phyloP scores from a whole-genome alignment of 2,888 invertebrate genomes.

The Nesidiocoris tenuis region DNA sequence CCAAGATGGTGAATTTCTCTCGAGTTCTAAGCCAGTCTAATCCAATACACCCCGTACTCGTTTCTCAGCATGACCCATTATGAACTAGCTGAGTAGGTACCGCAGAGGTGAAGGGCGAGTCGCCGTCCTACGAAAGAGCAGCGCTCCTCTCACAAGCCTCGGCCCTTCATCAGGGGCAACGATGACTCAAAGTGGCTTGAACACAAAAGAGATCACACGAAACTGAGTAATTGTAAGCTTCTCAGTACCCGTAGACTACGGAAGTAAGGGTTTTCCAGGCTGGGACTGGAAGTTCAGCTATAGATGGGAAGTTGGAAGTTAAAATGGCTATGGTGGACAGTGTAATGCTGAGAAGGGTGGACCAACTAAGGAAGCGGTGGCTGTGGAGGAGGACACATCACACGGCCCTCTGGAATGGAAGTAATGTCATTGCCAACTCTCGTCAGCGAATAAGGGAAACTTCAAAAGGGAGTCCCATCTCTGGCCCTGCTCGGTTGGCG shows the following conservation, averaged over 20 bases:
- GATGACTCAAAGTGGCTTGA: neutral
- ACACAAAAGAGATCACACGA: neutral
- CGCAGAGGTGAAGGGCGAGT: no score
- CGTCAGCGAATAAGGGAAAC: constrained; percentile 1
- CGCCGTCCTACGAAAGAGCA: no score
- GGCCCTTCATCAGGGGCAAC: neutral
- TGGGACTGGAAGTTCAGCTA: neutral
- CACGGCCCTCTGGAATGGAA: constrained; percentile 29
- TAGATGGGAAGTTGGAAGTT: neutral
- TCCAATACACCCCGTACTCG: neutral
- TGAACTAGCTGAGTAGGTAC: no score
- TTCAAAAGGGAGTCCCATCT: constrained; percentile 23
- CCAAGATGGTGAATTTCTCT: no score
- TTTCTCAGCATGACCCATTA: neutral
- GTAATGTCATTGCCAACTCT: constrained; percentile 27
- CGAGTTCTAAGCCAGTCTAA: neutral
- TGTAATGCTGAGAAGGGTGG: neutral
- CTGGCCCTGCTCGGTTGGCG: neutral
- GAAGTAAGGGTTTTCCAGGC: neutral
- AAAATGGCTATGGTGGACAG: no score
- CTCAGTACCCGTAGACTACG: neutral
- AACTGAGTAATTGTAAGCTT: neutral
- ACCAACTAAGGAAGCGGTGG: no score
- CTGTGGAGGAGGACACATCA: neutral
- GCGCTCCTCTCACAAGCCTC: no score